These are phyloP conservation scores for Lepus americanus DNA, from an alignment of 2,113 vertebrate species.

Conservation along the genomic window DNA sequence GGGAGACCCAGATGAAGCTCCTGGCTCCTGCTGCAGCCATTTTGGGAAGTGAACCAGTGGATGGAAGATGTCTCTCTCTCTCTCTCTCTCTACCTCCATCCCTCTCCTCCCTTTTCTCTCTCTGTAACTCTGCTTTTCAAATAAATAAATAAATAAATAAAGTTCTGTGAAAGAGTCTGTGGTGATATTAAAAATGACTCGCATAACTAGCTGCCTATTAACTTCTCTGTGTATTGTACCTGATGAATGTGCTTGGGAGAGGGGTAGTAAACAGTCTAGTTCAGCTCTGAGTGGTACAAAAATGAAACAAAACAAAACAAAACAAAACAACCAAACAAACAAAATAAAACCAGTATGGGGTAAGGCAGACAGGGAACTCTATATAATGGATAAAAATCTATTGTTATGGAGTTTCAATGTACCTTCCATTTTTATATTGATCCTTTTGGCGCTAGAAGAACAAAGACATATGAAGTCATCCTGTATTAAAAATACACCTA, in stretches of 20 bases:
- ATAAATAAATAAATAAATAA: too few species aligned
- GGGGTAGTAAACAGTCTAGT: slow-evolving; percentile 44
- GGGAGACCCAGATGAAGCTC: too few species aligned
- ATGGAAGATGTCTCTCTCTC: too few species aligned
- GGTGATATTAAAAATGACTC: slow-evolving; percentile 31
- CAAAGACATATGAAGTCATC: not conserved
- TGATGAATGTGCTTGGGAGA: slow-evolving; percentile 49
- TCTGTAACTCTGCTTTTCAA: too few species aligned
- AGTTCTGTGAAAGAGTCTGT: too few species aligned
- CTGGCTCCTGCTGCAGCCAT: too few species aligned
- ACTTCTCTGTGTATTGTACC: not conserved
- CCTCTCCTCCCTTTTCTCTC: too few species aligned
- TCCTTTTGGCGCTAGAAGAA: not conserved
- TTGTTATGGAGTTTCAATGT: not conserved
- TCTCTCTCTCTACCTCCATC: too few species aligned
- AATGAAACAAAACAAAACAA: too few species aligned
- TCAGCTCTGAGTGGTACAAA: slow-evolving; percentile 28
- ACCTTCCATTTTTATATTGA: not conserved
- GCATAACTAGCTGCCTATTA: slow-evolving; percentile 69
- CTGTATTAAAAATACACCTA: not conserved
- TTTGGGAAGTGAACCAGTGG: too few species aligned
- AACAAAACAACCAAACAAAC: too few species aligned
- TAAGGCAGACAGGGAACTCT: slow-evolving; percentile 37
- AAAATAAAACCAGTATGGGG: not conserved
- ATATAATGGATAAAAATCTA: slow-evolving; percentile 13